phyloP scores from a whole-genome alignment of 2,113 vertebrate species.

The Passer montanus region DNA sequence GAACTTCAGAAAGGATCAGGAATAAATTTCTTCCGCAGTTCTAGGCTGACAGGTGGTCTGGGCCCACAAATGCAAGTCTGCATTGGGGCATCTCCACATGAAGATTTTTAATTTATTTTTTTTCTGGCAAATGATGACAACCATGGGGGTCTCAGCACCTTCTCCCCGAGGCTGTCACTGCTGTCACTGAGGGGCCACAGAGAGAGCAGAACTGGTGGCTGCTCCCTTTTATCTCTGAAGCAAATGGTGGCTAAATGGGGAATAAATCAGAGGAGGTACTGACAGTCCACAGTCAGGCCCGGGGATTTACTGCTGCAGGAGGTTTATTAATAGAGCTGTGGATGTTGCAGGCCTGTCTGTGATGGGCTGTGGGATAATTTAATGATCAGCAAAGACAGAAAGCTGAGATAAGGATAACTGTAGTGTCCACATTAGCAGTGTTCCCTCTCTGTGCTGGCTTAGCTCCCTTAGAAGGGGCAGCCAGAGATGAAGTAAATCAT shows the following conservation, averaged over 20 bases:
- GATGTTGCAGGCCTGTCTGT: not conserved
- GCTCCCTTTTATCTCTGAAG: not conserved
- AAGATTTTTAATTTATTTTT: not conserved
- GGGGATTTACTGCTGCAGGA: constrained; percentile 39
- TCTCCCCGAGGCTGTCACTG: not conserved
- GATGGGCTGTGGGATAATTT: constrained; percentile 46
- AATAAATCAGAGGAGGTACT: constrained; percentile 53
- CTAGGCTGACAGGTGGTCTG: not conserved
- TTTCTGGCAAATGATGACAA: not conserved
- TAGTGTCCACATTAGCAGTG: not conserved
- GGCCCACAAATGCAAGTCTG: not conserved
- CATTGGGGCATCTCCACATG: not conserved
- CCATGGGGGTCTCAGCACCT: not conserved
- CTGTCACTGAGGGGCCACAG: not conserved
- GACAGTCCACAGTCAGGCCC: not conserved
- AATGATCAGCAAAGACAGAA: constrained; percentile 39
- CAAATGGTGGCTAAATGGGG: constrained; percentile 1
- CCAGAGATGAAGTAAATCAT: constrained; percentile 2
- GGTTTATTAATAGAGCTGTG: constrained; percentile 49
- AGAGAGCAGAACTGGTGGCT: not conserved
- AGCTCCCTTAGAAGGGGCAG: not conserved
- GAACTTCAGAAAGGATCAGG: not conserved
- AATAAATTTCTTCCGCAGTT: not conserved
- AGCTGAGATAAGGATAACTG: constrained; percentile 42
- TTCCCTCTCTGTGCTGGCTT: not conserved